phyloP scores from a whole-genome alignment of 2,888 invertebrate genomes.

The Metallyticus violacea region DNA sequence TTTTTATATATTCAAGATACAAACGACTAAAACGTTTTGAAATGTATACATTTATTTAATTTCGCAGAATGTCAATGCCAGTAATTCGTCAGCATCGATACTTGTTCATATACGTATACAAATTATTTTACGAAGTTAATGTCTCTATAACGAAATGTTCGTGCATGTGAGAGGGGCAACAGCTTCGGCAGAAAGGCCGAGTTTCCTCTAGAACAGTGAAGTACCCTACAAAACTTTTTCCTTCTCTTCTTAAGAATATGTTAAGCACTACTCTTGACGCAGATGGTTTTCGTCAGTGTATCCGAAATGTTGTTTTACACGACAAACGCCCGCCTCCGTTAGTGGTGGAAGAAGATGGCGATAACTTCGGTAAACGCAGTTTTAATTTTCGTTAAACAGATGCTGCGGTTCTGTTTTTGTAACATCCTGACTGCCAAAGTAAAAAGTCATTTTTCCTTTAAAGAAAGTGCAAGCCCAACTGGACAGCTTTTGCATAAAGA shows the following conservation, averaged over 20 bases:
- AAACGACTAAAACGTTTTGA: no score
- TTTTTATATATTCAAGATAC: no score
- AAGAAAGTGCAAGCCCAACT: no score
- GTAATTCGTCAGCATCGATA: not conserved
- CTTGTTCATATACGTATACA: no score
- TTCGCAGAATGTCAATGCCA: not conserved
- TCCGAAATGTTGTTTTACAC: not conserved
- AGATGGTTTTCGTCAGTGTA: not conserved
- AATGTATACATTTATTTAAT: no score
- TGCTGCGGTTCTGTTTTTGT: not conserved
- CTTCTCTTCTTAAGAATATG: not conserved
- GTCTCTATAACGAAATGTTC: not conserved
- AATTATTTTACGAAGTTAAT: not conserved
- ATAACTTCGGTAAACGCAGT: not conserved
- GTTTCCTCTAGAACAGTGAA: not conserved
- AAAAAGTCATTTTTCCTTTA: no score
- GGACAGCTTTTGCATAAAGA: no score
- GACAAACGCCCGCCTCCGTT: not conserved
- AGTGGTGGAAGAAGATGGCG: not conserved
- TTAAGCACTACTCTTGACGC: not conserved
- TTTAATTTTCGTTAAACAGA: not conserved
- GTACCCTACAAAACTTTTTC: not conserved
- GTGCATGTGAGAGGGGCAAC: not conserved
- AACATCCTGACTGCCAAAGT: not conserved
- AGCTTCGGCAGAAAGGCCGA: not conserved